Evolutionary conservation across 2,113 vertebrate genomes (phyloP), one percentile per base, ranked within the genome.

Genomic region (Syngnathoides biaculeatus): DNA sequence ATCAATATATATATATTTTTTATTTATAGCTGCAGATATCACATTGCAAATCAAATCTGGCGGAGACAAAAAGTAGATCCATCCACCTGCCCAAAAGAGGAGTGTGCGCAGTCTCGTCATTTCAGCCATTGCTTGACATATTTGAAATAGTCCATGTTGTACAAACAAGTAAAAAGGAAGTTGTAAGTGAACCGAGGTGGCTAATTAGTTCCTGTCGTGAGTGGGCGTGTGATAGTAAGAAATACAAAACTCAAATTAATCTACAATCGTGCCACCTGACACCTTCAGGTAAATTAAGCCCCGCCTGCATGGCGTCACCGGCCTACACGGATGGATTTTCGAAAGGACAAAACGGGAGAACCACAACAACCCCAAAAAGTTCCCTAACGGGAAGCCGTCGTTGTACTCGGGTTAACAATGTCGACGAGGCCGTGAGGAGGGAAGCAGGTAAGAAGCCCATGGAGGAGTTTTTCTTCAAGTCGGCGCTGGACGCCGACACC

Each of bases 391-490:
- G 66, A 1, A 14, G 4, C 2, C 1, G 24, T 38, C 5, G 14
- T 1, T 55, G 39, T 13, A 1, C n/a, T 52, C 20, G n/a, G 1
- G 5, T 15, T 30, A 17, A 27, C 17, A 64, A 65, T 47, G 48
- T 52, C n/a, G 73, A 72, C 57, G 42, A 17, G 1, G 5, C 26
- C 2, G 2, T 0, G 1, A 0, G 3, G 5, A 47, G 1, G 26
- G 12, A 20, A 11, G n/a, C 0, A 56, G 26, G 12, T 13, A 24
- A 2, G 3, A 24, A 0, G 6, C 14, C 13, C 11, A 57, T 14
- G 0, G 89, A 87, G 77, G 83, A 84, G 26, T 52, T 19, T 27
- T 89, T 82, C 45, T 70, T 87, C 3, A 88, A 82, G 38, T 86
- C 90, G 0, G 74, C 80, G 0, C 22, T 88, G 12, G 73, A 66